Evolutionary conservation across 1,140 invertebrate species (phyloP).

Genomic region (Vanessa atalanta): DNA sequence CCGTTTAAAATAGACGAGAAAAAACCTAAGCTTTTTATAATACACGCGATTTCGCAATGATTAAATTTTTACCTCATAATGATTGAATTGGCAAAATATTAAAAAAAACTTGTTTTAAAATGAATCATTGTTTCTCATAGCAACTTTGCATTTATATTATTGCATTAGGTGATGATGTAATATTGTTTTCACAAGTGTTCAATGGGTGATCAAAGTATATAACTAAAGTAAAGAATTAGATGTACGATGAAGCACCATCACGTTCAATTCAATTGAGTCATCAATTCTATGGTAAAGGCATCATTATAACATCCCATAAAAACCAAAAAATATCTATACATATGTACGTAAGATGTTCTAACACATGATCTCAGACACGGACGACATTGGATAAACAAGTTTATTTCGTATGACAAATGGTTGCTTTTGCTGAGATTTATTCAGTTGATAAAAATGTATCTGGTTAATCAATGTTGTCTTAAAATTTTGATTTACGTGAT

Average conservation of each 20-base stretch:
- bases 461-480: slow-evolving; percentile 13
- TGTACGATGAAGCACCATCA: background rate
- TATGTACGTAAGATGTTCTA: background rate
- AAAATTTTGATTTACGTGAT: slow-evolving; percentile 3
- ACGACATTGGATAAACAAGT: background rate
- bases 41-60: too few species aligned
- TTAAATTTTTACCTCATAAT: too few species aligned
- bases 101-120: background rate
- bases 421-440: background rate
- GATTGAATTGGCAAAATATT: background rate
- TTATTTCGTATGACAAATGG: background rate
- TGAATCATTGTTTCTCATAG: slow-evolving; percentile 8
- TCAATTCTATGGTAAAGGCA: slow-evolving; percentile 19
- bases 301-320: slow-evolving; percentile 25
- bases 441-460: background rate
- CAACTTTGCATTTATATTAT: slow-evolving; percentile 7
- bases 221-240: slow-evolving; percentile 4
- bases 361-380: too few species aligned
- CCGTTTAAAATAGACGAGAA: too few species aligned
- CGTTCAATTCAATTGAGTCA: slow-evolving; percentile 10
- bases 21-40: too few species aligned
- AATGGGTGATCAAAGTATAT: slow-evolving; percentile 9
- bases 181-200: slow-evolving; percentile 2
- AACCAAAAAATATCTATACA: background rate
- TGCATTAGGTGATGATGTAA: slow-evolving; percentile 16